A percentile compares a stretch with the other conserved stretches of the same genome.
These are phyloP conservation scores for Saxidomus purpurata DNA, from an alignment of 1,140 invertebrate genomes.

Conservation along the genomic window DNA sequence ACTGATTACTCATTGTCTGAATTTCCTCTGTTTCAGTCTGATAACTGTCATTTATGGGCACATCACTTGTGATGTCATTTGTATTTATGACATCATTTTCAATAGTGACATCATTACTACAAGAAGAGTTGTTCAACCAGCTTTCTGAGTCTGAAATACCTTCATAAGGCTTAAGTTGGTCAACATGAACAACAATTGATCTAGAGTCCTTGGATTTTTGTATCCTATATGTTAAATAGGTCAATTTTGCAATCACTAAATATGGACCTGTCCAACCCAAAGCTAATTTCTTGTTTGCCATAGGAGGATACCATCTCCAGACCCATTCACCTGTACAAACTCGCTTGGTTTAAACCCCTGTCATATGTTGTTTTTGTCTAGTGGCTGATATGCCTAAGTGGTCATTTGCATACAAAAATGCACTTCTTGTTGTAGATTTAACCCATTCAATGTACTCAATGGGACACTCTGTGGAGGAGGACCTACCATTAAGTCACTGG, in stretches of 20 bases:
- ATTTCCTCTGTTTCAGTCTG: background rate
- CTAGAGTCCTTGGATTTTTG: constrained; percentile 1
- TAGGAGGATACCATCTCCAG: constrained; percentile 69
- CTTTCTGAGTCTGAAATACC: constrained; percentile 1
- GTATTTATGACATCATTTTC: constrained; percentile 59
- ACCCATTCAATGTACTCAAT: constrained; percentile 58
- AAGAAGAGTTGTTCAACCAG: background rate
- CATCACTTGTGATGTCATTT: constrained; percentile 56
- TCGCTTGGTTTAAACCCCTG: constrained; percentile 57
- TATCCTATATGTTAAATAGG: constrained; percentile 37
- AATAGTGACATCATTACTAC: constrained; percentile 31
- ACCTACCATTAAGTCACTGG: constrained; percentile 65
- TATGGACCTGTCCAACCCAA: constrained; percentile 50
- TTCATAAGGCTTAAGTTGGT: constrained; percentile 25
- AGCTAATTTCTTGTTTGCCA: constrained; percentile 44
- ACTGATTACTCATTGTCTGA: background rate
- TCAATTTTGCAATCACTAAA: constrained; percentile 23
- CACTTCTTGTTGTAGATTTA: background rate
- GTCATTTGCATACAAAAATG: constrained; percentile 26
- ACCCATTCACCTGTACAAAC: constrained; percentile 61
- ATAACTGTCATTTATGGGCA: background rate
- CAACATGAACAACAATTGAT: constrained; percentile 66
- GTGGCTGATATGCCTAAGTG: constrained; percentile 32
- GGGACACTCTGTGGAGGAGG: constrained; percentile 18
- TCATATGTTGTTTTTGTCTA: constrained; percentile 68